These are phyloP conservation scores for Drosophila pseudotakahashii DNA, from an alignment of 2,888 invertebrate species.

Conservation along the genomic window DNA sequence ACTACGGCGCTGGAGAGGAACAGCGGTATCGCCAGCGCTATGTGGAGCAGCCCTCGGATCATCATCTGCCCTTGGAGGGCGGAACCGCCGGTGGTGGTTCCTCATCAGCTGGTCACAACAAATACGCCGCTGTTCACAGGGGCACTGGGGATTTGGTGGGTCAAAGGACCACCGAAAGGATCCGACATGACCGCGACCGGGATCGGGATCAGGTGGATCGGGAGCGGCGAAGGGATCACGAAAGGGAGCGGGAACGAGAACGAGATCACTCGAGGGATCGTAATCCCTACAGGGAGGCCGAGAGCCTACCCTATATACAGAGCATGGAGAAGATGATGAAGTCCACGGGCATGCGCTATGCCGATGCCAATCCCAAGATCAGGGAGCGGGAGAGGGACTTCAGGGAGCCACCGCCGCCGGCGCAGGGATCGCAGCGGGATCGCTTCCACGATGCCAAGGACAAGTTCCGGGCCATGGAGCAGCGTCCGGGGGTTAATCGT, in stretches of 20 bases:
- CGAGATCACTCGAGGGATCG: slow-evolving; percentile 80
- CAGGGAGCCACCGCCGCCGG: slow-evolving; percentile 4
- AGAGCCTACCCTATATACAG: slow-evolving; percentile 84
- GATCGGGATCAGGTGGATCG: slow-evolving; percentile 42
- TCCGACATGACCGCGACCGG: slow-evolving; percentile 24
- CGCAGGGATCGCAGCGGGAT: slow-evolving; percentile 86
- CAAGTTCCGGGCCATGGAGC: slow-evolving; percentile 92
- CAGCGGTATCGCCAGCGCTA: slow-evolving; percentile 81
- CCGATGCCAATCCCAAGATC: slow-evolving; percentile 57
- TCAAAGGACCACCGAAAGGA: slow-evolving; percentile 30
- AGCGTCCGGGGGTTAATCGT: slow-evolving; percentile 83
- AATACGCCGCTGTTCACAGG: slow-evolving; percentile 76
- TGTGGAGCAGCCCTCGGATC: slow-evolving; percentile 82
- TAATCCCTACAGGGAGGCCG: slow-evolving; percentile 84
- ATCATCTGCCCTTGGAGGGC: slow-evolving; percentile 80
- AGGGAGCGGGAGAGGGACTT: slow-evolving; percentile 16
- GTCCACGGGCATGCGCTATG: slow-evolving; percentile 83
- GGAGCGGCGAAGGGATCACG: slow-evolving; percentile 14
- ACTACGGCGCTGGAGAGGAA: slow-evolving; percentile 74
- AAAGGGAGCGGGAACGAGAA: slow-evolving; percentile 64
- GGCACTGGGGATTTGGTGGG: slow-evolving; percentile 44
- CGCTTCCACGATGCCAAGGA: slow-evolving; percentile 94
- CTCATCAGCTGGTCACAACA: slow-evolving; percentile 58
- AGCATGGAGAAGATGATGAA: slow-evolving; percentile 85
- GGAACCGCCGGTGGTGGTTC: slow-evolving; percentile 9